Conservation (phyloP, 92 coral and sea anemone species). For the Blastomussa wellsi region DNA sequence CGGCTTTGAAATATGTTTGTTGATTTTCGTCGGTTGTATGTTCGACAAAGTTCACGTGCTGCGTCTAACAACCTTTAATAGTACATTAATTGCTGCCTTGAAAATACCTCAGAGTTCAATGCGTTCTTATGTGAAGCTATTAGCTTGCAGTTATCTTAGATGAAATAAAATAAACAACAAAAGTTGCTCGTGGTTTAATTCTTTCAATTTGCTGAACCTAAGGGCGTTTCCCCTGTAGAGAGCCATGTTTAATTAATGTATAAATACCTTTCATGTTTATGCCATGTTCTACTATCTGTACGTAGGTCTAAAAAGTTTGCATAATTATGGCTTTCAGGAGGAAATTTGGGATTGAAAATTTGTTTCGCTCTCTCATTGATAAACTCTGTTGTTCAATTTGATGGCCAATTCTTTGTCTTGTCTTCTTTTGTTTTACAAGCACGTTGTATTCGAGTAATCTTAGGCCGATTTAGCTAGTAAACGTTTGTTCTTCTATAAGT, state of each 20-base stretch:
- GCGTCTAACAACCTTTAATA: neutral
- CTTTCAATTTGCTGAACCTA: neutral
- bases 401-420: too few relatives aligned
- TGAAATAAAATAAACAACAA: neutral
- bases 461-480: neutral
- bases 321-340: neutral
- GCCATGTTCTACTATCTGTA: neutral
- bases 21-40: neutral
- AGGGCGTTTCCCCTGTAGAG: constrained; percentile 29
- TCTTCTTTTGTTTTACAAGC: neutral
- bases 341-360: neutral
- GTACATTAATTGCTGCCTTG: neutral
- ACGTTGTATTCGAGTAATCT: neutral
- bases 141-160: neutral
- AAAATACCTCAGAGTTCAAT: neutral
- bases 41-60: neutral
- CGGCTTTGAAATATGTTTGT: neutral
- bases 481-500: neutral
- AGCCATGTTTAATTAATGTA: neutral
- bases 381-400: neutral
- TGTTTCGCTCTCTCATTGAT: neutral
- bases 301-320: neutral
- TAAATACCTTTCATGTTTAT: neutral
- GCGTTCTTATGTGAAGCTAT: neutral
- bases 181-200: neutral